phyloP scores from a whole-genome alignment of 2,797 vertebrate genomes.

The Acropternis orthonyx region DNA sequence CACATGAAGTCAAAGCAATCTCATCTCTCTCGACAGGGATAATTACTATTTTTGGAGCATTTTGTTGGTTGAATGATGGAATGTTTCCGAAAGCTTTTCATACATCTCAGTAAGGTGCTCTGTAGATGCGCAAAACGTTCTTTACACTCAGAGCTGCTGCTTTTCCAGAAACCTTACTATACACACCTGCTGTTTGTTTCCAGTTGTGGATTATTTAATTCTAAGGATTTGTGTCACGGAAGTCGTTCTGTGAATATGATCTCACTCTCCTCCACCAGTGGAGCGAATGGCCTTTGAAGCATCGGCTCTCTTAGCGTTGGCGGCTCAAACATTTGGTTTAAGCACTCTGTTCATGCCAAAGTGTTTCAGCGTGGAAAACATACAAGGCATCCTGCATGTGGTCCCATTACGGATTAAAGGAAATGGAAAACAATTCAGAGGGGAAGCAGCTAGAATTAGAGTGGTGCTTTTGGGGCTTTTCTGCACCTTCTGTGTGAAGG shows the following conservation, averaged over 20 bases:
- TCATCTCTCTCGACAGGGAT: not conserved
- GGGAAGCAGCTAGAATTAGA: not conserved
- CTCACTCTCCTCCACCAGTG: not conserved
- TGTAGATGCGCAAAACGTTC: not conserved
- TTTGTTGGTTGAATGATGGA: not conserved
- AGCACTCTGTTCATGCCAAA: not conserved
- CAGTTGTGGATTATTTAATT: not conserved
- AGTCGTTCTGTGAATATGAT: not conserved
- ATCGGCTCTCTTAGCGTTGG: not conserved
- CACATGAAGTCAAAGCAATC: not conserved
- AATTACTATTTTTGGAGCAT: not conserved
- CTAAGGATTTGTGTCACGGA: not conserved
- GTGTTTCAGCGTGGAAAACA: constrained; percentile 26
- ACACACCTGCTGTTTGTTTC: constrained; percentile 2
- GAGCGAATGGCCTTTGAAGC: constrained; percentile 32
- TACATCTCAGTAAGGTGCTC: not conserved
- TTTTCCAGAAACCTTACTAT: not conserved
- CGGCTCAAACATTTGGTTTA: not conserved
- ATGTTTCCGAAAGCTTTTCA: not conserved
- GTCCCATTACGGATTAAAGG: not conserved
- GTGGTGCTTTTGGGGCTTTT: not conserved
- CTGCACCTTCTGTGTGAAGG: not conserved
- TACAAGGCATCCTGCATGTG: constrained; percentile 1
- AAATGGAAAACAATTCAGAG: not conserved
- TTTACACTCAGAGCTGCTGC: not conserved